phyloP scores from a whole-genome alignment of 2,797 vertebrate species.

The Uromys caudimaculatus region DNA sequence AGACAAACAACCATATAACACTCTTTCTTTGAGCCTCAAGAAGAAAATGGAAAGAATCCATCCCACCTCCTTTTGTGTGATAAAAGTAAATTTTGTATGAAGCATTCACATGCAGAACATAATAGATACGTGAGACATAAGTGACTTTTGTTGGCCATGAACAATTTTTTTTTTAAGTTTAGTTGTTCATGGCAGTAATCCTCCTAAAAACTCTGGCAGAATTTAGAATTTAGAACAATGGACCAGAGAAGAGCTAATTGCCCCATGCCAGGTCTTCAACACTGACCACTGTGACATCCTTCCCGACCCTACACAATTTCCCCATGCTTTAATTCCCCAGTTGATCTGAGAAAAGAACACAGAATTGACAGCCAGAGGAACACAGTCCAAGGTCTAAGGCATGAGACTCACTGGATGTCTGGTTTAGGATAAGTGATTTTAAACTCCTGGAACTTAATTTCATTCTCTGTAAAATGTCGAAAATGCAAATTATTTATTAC shows the following conservation, averaged over 20 bases:
- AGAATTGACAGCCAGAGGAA: not conserved
- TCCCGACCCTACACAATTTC: not conserved
- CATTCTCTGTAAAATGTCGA: not conserved
- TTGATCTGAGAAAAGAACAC: not conserved
- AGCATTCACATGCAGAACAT: not conserved
- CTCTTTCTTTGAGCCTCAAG: not conserved
- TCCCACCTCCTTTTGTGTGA: not conserved
- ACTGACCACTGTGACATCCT: not conserved
- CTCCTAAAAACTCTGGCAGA: not conserved
- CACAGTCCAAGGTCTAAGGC: not conserved
- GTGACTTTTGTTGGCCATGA: conserved; percentile 14
- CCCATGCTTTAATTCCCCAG: not conserved
- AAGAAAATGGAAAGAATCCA: not conserved
- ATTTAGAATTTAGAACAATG: conserved; percentile 4
- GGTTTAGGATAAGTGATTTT: not conserved
- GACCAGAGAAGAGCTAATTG: not conserved
- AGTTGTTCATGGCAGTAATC: not conserved
- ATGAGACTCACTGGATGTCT: not conserved
- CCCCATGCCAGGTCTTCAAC: not conserved
- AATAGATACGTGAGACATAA: not conserved
- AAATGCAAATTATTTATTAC: not conserved
- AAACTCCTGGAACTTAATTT: not conserved
- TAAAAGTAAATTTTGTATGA: conserved; percentile 12
- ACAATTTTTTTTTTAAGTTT: conserved; percentile 10
- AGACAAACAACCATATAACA: not conserved